A percentile compares a stretch with the other conserved stretches of the same genome.
Evolutionary conservation across 2,888 invertebrate genomes (phyloP).

Genomic region (Sminthurinus aureus): DNA sequence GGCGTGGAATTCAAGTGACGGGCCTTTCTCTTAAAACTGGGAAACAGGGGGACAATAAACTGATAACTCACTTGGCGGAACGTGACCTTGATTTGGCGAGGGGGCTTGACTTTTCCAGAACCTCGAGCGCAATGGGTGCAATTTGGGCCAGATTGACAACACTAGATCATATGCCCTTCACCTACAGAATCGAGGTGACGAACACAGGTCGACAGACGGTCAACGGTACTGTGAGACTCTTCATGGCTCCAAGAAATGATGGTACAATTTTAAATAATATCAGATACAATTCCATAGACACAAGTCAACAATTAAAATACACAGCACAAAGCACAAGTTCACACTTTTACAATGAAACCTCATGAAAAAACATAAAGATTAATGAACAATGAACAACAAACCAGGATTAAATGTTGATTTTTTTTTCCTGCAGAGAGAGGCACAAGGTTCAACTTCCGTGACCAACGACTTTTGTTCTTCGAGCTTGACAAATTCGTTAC

Average conservation of each 20-base stretch:
- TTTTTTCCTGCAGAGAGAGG: slow-evolving; percentile 66
- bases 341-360: too few relatives aligned
- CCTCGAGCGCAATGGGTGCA: slow-evolving; percentile 49
- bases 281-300: too few relatives aligned
- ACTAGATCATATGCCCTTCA: slow-evolving; percentile 61
- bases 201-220: slow-evolving; percentile 63
- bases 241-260: slow-evolving; percentile 73
- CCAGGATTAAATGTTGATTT: too few relatives aligned
- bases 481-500: slow-evolving; percentile 77
- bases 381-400: too few relatives aligned
- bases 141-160: slow-evolving; percentile 60
- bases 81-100: slow-evolving; percentile 79
- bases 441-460: slow-evolving; percentile 69
- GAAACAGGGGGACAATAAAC: slow-evolving; percentile 63
- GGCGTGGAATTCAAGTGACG: slow-evolving; percentile 57
- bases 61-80: slow-evolving; percentile 80
- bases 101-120: slow-evolving; percentile 75
- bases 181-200: slow-evolving; percentile 60
- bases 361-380: too few relatives aligned
- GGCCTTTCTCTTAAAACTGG: slow-evolving; percentile 51
- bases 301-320: too few relatives aligned
- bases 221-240: slow-evolving; percentile 75
- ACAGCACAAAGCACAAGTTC: too few relatives aligned
- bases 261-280: too few relatives aligned
- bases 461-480: slow-evolving; percentile 73